A percentile compares a stretch with the other conserved stretches of the same genome.
Evolutionary conservation across 2,888 invertebrate genomes (phyloP).

Genomic region (Rosalia funebris): DNA sequence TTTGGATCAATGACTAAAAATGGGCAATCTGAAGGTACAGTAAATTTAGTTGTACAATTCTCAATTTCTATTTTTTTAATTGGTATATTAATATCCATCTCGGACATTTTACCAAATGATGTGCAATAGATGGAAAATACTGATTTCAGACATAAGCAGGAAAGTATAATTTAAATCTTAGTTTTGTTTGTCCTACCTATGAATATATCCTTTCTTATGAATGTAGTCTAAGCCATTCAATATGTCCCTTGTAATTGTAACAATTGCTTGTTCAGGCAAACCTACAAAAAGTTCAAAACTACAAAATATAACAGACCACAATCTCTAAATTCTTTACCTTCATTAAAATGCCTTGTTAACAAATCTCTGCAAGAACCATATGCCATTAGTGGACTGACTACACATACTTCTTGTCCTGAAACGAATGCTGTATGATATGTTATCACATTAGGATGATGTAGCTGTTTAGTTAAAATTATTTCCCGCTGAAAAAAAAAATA

Average conservation of each 20-base stretch:
- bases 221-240: constrained; percentile 84
- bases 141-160: too few species aligned
- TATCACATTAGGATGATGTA: constrained; percentile 83
- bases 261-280: constrained; percentile 83
- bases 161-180: too few species aligned
- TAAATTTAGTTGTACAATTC: too few species aligned
- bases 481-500: constrained; percentile 74
- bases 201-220: constrained; percentile 85
- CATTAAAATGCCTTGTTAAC: constrained; percentile 77
- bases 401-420: constrained; percentile 78
- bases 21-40: too few species aligned
- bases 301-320: background rate
- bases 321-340: constrained; percentile 55
- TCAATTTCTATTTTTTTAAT: too few species aligned
- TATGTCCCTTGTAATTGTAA: constrained; percentile 81
- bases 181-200: too few species aligned
- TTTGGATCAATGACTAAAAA: too few species aligned
- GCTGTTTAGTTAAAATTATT: constrained; percentile 78
- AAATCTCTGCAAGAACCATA: constrained; percentile 87
- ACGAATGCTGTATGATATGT: constrained; percentile 82
- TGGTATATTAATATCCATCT: too few species aligned
- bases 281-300: constrained; percentile 68
- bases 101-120: too few species aligned
- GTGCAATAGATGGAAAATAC: too few species aligned
- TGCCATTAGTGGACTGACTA: constrained; percentile 84